Conservation (phyloP, 2,113 vertebrate genomes). For the Amblyornis subalaris region DNA sequence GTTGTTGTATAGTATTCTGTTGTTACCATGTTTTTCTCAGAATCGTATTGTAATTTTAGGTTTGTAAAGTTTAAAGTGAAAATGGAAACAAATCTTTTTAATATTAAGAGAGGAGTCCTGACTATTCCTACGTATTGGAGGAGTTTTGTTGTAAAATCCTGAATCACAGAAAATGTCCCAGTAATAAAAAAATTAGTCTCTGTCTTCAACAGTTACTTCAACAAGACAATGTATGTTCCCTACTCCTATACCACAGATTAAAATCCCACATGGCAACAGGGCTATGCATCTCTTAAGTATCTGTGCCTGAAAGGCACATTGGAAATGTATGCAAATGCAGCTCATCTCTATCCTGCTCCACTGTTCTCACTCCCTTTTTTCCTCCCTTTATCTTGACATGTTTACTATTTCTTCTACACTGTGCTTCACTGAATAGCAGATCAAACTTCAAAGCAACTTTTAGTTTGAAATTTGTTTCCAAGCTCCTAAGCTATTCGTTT, state of each 20-base stretch:
- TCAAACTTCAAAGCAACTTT: conserved; percentile 65
- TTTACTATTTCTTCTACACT: conserved; percentile 43
- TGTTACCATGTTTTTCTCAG: background rate
- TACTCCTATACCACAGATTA: background rate
- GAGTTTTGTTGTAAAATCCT: background rate
- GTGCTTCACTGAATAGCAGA: conserved; percentile 38
- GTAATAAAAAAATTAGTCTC: background rate
- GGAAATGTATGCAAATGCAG: conserved; percentile 13
- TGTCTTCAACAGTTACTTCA: background rate
- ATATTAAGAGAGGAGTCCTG: background rate
- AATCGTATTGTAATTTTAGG: background rate
- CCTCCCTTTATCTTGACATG: conserved; percentile 43
- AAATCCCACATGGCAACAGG: background rate
- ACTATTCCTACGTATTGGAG: background rate
- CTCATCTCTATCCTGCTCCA: background rate
- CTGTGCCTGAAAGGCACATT: background rate
- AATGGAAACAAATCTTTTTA: background rate
- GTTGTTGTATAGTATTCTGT: background rate
- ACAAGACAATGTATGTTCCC: background rate
- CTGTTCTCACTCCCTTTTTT: background rate
- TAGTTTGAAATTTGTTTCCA: conserved; percentile 55
- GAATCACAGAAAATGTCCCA: rapidly evolving
- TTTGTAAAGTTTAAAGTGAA: background rate
- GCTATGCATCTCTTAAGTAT: background rate
- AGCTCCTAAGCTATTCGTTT: conserved; percentile 46